phyloP scores from a whole-genome alignment of 2,797 vertebrate species.

The Cossypha dichroa region DNA sequence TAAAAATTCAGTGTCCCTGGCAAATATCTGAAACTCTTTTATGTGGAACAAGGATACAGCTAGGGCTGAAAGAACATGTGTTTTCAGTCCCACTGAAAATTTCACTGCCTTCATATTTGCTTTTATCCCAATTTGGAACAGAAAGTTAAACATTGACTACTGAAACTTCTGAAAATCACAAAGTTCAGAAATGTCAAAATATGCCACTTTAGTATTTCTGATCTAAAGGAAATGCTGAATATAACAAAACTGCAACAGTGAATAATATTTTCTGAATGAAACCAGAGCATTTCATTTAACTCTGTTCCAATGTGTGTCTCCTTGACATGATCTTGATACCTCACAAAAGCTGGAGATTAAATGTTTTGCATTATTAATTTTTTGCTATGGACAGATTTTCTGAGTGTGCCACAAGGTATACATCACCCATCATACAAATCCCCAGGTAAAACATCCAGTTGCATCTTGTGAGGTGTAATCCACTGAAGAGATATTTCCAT shows the following conservation, averaged over 20 bases:
- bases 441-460: background rate
- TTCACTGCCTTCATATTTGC: slow-evolving; percentile 41
- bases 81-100: slow-evolving; percentile 61
- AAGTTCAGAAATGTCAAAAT: slow-evolving; percentile 61
- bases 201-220: slow-evolving; percentile 35
- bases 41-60: slow-evolving; percentile 7
- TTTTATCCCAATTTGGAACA: slow-evolving; percentile 52
- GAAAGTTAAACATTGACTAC: slow-evolving; percentile 33
- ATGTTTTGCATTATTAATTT: background rate
- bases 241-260: slow-evolving; percentile 21
- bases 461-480: background rate
- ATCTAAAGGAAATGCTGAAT: slow-evolving; percentile 44
- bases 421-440: fast-evolving
- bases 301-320: background rate
- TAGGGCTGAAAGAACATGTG: slow-evolving; percentile 48
- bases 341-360: background rate
- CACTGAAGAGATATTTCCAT: background rate
- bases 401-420: background rate
- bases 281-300: background rate
- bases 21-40: slow-evolving; percentile 44
- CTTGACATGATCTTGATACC: background rate
- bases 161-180: slow-evolving; percentile 51
- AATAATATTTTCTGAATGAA: slow-evolving; percentile 24
- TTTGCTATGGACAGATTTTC: background rate
- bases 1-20: slow-evolving; percentile 16